Evolutionary conservation across 2,888 invertebrate species (phyloP), one percentile per base, ranked within the genome.

Genomic region (Exephanes ischioxanthus): DNA sequence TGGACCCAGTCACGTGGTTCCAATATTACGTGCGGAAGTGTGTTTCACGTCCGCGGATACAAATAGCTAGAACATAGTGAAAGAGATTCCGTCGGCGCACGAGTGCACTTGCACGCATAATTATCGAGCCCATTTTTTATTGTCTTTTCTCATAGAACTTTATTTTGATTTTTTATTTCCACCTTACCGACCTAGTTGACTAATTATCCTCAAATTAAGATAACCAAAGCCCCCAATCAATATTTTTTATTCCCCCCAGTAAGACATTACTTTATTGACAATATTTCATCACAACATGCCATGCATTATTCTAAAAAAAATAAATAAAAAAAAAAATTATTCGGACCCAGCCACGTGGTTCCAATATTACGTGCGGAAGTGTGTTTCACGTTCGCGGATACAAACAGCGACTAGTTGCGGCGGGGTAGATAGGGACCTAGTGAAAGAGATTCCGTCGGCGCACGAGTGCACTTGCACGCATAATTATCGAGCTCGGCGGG

Each of bases 401-500:
- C 45, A 53, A 72, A 78, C 73, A 78, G 68, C 68, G 45, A 68
- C n/a, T 45, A 83, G 73, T 76, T 26, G 63, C 61, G 53, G 26
- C 53, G 37, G 37, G 58, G 30, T 58, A 16, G 51, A 37, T 19
- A 41, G 41, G 72, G 37, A 61, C 37, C 68, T 16, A 33, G 37
- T 16, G 63, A 37, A 63, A 37, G 30, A 75, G 51, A 84, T 80
- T 72, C 76, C 68, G 84, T 77, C 84, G 77, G 80, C 61, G 84
- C 77, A 84, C 84, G 80, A 80, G 88, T 79, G 89, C 87, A 88
- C 87, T 89, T 90, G 90, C 88, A 87, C 90, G 87, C 87, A 87
- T 90, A 91, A 91, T 91, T 90, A 91, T 89, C 89, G 90, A 87
- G 85, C 86, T 88, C 68, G 88, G 87, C 81, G 86, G 53, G 63